Base-by-base conservation (phyloP, 2,888 invertebrate genomes). In the Callinectes sapidus region DNA sequence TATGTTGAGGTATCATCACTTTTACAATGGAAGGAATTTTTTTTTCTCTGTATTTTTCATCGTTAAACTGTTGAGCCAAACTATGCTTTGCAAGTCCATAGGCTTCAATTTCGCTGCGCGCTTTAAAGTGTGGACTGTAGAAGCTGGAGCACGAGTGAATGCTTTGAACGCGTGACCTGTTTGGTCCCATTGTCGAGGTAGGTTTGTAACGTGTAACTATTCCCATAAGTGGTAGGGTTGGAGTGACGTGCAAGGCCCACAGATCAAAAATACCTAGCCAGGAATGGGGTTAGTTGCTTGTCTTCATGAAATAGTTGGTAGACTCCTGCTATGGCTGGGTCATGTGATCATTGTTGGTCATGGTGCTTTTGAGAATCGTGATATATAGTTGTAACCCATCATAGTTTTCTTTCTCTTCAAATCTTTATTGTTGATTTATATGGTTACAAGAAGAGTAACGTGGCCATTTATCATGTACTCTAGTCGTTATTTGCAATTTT, bases 401-500 rank as follows among this genome's bases (percentile, higher is more conserved):
- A 28, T 28, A 71, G n/a, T 71, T 71, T 71, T 61, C 18, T 71
- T 71, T 13, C 32, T 32, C n/a, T 35, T 32, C 13, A n/a, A 16
- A 23, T 28, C 18, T 35, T 35, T 81, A 10, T 35, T 81, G 5
- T 35, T 81, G 35, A 81, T 81, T 35, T 35, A 81, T 32, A 71
- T n/a, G 71, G 28, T 71, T 23, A 28, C n/a, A 28, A n/a, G 6
- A 81, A 81, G 35, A 14, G 14, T 14, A 13, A 35, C 35, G 32
- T 32, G 14, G 35, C 81, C 23, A 13, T 16, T 81, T 81, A 0
- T 16, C 5, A 14, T 16, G 32, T 14, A 32, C 32, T 81, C 81
- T 81, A 81, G 81, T 81, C 81, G 81, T 32, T 35, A 81, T 35
- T 81, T 81, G 32, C 35, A 14, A 81, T 81, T 35, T 71, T 35